Evolutionary conservation across 2,113 vertebrate species (phyloP), one percentile per base, ranked within the genome.

Genomic region (Nothoprocta perdicaria): DNA sequence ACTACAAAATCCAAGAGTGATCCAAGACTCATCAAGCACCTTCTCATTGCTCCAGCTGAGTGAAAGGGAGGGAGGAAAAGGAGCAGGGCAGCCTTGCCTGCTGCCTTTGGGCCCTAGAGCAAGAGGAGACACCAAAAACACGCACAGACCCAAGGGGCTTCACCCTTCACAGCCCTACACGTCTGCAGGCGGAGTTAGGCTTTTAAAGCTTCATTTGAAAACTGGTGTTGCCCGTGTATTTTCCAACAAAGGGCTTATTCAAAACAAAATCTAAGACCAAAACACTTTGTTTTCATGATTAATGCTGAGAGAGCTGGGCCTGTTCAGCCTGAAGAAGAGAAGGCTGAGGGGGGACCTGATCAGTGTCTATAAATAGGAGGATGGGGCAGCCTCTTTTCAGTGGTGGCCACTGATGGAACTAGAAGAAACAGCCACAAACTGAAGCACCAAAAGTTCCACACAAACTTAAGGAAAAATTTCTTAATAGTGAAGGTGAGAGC

Each of bases 161-260:
- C 31, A 0, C 55, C 21, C 52, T 60, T 43, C 35, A 6, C 16
- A 29, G 4, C 29, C 3, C 10, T 0, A 0, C 8, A 0, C 3
- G 4, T 60, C 60, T 3, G 55, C 41, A 5, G 29, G 9, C n/a
- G 33, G 12, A 48, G 10, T 27, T 8, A 15, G 9, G 26, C 68
- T 40, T 66, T 50, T 38, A 68, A 50, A 73, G 31, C 19, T 10
- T 2, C n/a, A 53, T 50, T n/a, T 46, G 52, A 79, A 23, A 46
- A 6, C 4, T 19, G 29, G 65, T 33, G 10, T 27, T 61, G 33
- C 10, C 17, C 29, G 13, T 13, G 0, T 29, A 19, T 78, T 82
- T 58, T 31, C 66, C 15, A 73, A 35, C n/a, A 52, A 73, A 82
- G 31, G 27, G 9, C 26, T 78, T 29, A 12, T 53, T 76, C 43